Conservation (phyloP, 2,888 invertebrate genomes). For the Arrhopalites spinosus region DNA sequence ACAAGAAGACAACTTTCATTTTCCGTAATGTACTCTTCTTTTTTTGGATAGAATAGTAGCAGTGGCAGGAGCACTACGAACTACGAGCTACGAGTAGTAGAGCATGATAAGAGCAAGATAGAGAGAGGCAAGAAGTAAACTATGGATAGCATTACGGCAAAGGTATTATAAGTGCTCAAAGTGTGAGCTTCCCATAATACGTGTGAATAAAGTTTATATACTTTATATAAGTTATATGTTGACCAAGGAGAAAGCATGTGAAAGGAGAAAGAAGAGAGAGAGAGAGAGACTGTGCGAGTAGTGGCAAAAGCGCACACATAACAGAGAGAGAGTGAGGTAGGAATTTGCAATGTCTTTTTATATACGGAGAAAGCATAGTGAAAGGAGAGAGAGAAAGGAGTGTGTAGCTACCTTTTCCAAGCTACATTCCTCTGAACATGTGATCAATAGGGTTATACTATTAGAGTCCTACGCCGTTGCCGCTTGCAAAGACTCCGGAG, state of each 20-base stretch:
- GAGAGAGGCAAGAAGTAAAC: slow-evolving; percentile 17
- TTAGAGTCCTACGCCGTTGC: slow-evolving; percentile 42
- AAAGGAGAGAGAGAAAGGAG: not conserved
- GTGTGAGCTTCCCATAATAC: slow-evolving; percentile 20
- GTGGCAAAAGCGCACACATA: slow-evolving; percentile 10
- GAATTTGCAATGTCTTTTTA: slow-evolving; percentile 16
- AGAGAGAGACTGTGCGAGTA: slow-evolving; percentile 14
- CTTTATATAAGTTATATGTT: not conserved
- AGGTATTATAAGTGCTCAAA: slow-evolving; percentile 19
- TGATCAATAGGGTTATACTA: slow-evolving; percentile 48
- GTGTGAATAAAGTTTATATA: slow-evolving; percentile 21
- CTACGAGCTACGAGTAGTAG: not conserved
- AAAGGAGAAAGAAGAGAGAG: not conserved
- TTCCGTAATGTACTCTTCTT: slow-evolving; percentile 13
- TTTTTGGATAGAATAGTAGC: too few species aligned
- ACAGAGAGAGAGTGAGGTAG: slow-evolving; percentile 5
- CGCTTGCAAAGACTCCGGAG: not conserved
- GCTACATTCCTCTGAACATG: slow-evolving; percentile 39
- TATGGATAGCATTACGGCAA: not conserved
- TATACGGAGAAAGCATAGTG: too few species aligned
- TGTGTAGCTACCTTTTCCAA: slow-evolving; percentile 1
- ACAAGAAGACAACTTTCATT: slow-evolving; percentile 19
- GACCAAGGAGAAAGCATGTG: not conserved
- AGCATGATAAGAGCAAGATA: not conserved
- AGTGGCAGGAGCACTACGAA: too few species aligned